Evolutionary conservation across 92 coral and sea anemone genomes (phyloP).

Genomic region (Parazoanthus swiftii): DNA sequence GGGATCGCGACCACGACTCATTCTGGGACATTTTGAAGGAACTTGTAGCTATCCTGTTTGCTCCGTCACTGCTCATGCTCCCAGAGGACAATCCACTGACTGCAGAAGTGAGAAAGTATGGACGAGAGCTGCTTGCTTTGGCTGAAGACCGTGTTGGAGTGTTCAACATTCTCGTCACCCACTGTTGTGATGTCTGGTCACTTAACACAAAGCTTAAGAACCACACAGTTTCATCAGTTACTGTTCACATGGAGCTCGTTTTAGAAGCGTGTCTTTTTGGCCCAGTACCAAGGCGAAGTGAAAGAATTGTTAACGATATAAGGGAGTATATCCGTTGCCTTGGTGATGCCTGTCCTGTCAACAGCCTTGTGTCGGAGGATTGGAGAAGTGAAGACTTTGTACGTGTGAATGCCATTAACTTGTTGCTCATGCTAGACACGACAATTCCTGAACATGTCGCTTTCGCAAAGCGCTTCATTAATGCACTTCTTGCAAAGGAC

Average conservation of each 20-base stretch:
- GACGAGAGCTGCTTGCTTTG: conserved; percentile 60
- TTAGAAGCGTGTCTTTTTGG: conserved; percentile 78
- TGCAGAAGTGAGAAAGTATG: conserved; percentile 52
- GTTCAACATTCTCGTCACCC: conserved; percentile 71
- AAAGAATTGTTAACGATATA: conserved; percentile 62
- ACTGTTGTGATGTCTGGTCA: conserved; percentile 76
- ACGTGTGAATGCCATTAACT: conserved; percentile 77
- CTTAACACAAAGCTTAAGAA: background rate
- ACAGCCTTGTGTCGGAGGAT: conserved; percentile 52
- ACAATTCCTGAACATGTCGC: conserved; percentile 34
- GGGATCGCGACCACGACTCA: conserved; percentile 56
- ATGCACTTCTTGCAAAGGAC: conserved; percentile 57
- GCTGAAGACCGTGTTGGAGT: conserved; percentile 86
- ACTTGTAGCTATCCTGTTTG: conserved; percentile 64
- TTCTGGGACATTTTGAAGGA: conserved; percentile 80
- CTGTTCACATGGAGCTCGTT: conserved; percentile 60
- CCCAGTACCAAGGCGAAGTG: conserved; percentile 71
- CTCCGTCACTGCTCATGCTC: conserved; percentile 72
- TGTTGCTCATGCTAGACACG: conserved; percentile 64
- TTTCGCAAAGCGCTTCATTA: conserved; percentile 54
- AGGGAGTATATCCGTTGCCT: conserved; percentile 73
- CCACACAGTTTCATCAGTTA: background rate
- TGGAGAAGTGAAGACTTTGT: conserved; percentile 74
- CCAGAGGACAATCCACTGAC: conserved; percentile 70
- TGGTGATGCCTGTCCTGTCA: conserved; percentile 57